Evolutionary conservation across 2,113 vertebrate genomes (phyloP).

Genomic region (Phaethornis superciliosus): DNA sequence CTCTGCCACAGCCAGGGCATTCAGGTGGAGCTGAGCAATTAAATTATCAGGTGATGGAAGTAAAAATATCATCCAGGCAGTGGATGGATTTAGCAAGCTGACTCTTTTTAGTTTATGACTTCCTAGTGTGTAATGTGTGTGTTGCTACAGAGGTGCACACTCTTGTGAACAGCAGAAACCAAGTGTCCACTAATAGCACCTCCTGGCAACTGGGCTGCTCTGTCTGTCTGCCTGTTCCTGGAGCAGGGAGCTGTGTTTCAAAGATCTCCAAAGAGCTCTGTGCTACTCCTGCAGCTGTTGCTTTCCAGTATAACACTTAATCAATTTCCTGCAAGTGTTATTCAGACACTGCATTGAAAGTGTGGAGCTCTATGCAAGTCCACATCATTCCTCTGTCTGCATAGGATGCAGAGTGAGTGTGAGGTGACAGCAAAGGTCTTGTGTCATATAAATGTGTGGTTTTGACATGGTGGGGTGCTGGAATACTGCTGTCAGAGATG

Average conservation of each 20-base stretch:
- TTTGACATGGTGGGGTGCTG: neutral
- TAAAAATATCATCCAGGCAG: conserved; percentile 19
- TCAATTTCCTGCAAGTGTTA: neutral
- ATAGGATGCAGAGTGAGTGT: neutral
- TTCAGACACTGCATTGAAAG: neutral
- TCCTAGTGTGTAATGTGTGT: neutral
- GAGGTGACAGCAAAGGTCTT: neutral
- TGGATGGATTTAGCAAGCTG: conserved; percentile 29
- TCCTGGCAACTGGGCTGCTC: neutral
- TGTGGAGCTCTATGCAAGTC: neutral
- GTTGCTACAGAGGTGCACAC: neutral
- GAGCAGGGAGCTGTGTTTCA: neutral
- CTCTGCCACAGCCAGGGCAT: neutral
- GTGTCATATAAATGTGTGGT: neutral
- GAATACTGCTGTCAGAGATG: neutral
- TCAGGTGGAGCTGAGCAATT: conserved; percentile 36
- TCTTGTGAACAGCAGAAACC: neutral
- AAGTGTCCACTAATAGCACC: neutral
- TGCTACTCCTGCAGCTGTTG: neutral
- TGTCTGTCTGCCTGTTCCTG: neutral
- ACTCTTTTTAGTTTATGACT: conserved; percentile 30
- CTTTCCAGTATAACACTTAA: neutral
- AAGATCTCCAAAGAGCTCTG: neutral
- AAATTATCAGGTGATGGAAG: conserved; percentile 53
- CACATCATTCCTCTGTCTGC: neutral